Conservation (phyloP, 2,797 vertebrate genomes). For the Serranus cabrilla region DNA sequence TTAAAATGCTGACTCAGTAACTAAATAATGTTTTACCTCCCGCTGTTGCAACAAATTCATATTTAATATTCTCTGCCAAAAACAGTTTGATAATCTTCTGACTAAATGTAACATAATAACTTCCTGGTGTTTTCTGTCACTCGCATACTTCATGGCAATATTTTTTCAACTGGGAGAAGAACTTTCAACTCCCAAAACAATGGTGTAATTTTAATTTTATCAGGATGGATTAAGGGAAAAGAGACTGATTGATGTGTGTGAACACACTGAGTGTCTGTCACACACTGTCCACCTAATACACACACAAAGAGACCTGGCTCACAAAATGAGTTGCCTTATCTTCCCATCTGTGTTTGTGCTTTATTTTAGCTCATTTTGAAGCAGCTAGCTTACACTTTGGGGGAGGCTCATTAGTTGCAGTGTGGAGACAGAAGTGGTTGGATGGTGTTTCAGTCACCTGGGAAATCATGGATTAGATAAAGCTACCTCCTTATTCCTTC, state of each 20-base stretch:
- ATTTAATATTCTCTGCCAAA: background rate
- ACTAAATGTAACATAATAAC: background rate
- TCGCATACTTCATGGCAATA: background rate
- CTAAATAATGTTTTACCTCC: background rate
- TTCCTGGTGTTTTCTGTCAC: no score
- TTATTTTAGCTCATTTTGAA: conserved; percentile 51
- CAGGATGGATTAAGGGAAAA: conserved; percentile 17
- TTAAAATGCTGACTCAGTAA: background rate
- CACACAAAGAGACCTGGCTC: conserved; percentile 30
- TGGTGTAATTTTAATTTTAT: conserved; percentile 30
- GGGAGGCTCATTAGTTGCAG: conserved; percentile 46
- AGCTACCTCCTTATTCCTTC: conserved; percentile 43
- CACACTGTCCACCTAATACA: conserved; percentile 33
- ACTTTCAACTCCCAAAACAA: conserved; percentile 10
- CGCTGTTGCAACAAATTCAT: conserved; percentile 8
- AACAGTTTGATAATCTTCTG: conserved; percentile 6
- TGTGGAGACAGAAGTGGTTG: conserved; percentile 33
- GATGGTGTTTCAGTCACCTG: conserved; percentile 47
- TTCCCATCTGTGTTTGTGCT: conserved; percentile 58
- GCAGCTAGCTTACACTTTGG: conserved; percentile 45
- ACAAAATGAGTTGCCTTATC: conserved; percentile 56
- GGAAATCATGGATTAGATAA: conserved; percentile 67
- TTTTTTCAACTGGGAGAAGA: conserved; percentile 14
- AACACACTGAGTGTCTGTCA: conserved; percentile 4
- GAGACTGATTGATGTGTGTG: conserved; percentile 10